Percentiles rank a stretch among this genome's conserved stretches.
Conservation (phyloP, 2,888 invertebrate genomes). For the Megamerina dolium region DNA sequence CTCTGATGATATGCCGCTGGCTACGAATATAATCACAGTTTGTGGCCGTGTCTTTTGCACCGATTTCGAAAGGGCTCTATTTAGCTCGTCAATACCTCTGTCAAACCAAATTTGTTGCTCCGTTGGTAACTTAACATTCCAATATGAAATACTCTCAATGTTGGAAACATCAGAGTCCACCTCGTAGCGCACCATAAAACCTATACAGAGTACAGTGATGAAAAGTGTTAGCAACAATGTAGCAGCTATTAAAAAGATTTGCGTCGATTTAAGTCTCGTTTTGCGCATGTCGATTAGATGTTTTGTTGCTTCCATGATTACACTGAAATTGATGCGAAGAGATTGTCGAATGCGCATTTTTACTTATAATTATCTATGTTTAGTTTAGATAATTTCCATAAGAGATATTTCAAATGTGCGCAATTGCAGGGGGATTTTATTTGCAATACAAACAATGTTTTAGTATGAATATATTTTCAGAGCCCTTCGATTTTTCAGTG, state of each 20-base stretch:
- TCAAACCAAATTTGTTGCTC: conserved; percentile 48
- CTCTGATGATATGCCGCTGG: conserved; percentile 81
- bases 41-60: conserved; percentile 58
- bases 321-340: too few species aligned
- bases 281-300: neutral
- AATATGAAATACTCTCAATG: conserved; percentile 29
- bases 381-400: too few species aligned
- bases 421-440: too few species aligned
- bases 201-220: conserved; percentile 34
- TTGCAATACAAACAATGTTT: too few species aligned
- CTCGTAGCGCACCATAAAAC: conserved; percentile 34
- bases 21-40: conserved; percentile 76
- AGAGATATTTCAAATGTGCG: too few species aligned
- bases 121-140: conserved; percentile 28
- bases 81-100: conserved; percentile 51
- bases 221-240: conserved; percentile 29
- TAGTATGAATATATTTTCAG: too few species aligned
- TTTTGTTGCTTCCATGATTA: conserved; percentile 1
- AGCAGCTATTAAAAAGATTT: conserved; percentile 33
- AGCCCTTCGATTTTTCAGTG: too few species aligned
- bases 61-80: conserved; percentile 53
- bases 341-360: too few species aligned
- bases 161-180: conserved; percentile 33
- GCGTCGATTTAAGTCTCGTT: conserved; percentile 20
- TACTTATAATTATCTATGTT: too few species aligned